Conservation (phyloP, 2,797 vertebrate genomes). For the Glyptemys insculpta region DNA sequence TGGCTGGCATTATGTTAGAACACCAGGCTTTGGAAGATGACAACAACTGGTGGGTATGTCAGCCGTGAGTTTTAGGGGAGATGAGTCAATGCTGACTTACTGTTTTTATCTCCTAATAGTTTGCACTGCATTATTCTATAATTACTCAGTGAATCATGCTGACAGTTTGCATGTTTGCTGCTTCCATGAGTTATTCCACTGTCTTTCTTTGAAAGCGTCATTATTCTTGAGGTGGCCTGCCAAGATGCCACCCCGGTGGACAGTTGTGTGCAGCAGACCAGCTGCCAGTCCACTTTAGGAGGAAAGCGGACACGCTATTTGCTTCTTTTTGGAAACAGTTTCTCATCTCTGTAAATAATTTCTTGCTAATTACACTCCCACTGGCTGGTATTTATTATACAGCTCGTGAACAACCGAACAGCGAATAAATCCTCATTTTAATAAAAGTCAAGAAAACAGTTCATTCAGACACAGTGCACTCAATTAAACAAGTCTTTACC, state of each 20-base stretch:
- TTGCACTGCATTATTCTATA: constrained; percentile 71
- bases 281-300: constrained; percentile 27
- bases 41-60: constrained; percentile 35
- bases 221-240: constrained; percentile 25
- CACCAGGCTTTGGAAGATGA: constrained; percentile 13
- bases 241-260: constrained; percentile 5
- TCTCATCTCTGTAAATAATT: constrained; percentile 62
- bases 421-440: constrained; percentile 60
- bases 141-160: constrained; percentile 77
- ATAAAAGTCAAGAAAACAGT: constrained; percentile 38
- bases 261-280: background rate
- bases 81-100: constrained; percentile 66
- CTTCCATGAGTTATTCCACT: constrained; percentile 40
- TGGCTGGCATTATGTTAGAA: constrained; percentile 22
- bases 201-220: constrained; percentile 30
- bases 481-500: constrained; percentile 1
- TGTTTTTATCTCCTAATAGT: constrained; percentile 76
- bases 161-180: constrained; percentile 54
- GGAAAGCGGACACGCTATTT: background rate
- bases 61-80: constrained; percentile 54
- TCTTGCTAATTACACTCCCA: background rate
- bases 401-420: constrained; percentile 30
- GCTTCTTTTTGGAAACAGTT: background rate
- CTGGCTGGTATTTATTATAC: constrained; percentile 22
- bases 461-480: background rate